Percentiles rank a stretch among this genome's conserved stretches.
These are phyloP conservation scores for Peribatodes rhomboidaria DNA, from an alignment of 2,888 invertebrate species.

Conservation along the genomic window DNA sequence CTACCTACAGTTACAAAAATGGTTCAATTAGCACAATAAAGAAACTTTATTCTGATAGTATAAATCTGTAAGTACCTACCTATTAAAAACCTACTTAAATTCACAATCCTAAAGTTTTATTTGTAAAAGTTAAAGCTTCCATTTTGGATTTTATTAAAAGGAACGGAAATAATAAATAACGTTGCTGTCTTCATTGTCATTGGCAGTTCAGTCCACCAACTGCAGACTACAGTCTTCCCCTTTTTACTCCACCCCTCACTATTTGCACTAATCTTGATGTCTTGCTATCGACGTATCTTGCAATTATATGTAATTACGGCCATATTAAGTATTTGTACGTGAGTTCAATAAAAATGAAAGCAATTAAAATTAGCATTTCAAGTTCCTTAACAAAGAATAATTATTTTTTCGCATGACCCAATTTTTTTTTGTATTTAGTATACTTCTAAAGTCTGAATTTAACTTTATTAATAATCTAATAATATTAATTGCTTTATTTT, in stretches of 20 bases:
- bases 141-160: slow-evolving; percentile 12
- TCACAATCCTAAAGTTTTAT: not conserved
- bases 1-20: too few species aligned
- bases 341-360: slow-evolving; percentile 1
- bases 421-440: too few species aligned
- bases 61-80: too few species aligned
- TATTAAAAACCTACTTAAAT: too few species aligned
- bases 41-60: too few species aligned
- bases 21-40: too few species aligned
- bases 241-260: slow-evolving; percentile 17
- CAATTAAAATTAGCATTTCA: not conserved
- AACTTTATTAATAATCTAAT: too few species aligned
- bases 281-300: slow-evolving; percentile 21
- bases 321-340: slow-evolving; percentile 1
- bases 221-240: slow-evolving; percentile 9
- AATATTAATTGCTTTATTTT: too few species aligned
- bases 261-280: slow-evolving; percentile 14
- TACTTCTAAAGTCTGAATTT: too few species aligned
- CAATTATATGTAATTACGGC: slow-evolving; percentile 14
- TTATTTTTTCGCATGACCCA: too few species aligned
- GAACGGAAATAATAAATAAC: slow-evolving; percentile 1
- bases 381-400: not conserved
- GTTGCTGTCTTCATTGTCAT: slow-evolving; percentile 6
- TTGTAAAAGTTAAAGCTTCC: not conserved
- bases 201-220: slow-evolving; percentile 19